Base-by-base conservation (phyloP, 2,888 invertebrate species). In the Zygothrica quintamaculata region DNA sequence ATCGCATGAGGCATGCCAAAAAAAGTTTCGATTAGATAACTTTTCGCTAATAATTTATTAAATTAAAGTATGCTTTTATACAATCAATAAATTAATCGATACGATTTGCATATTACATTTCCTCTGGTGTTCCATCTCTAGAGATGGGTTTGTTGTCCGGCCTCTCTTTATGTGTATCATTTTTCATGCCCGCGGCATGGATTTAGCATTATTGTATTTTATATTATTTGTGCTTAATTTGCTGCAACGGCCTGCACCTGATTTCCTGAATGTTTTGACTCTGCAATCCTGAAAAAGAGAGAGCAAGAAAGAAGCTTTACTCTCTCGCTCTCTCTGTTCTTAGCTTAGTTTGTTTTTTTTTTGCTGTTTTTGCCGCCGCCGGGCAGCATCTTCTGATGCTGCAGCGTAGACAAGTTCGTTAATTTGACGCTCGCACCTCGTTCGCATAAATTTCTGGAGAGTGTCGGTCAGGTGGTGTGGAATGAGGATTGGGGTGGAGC, bases 361-460 rank as follows among this genome's bases (percentile, higher is more conserved):
- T n/a, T n/a, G n/a, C n/a, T n/a, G n/a, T n/a, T n/a, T n/a, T n/a
- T n/a, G n/a, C n/a, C n/a, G 66, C 62, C 67, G 51, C 55, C 56
- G 61, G 68, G 61, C 65, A 56, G 53, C 15, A 34, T 60, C 65
- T 43, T 44, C 42, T 50, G 43, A 39, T 15, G 29, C 33, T 46
- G 34, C 36, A 39, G 25, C 25, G 11, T 60, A 65, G 85, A 87
- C 87, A 89, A 87, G 89, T 88, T 89, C 79, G 88, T 89, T 89
- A 88, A 89, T 89, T 89, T 87, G 84, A 84, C 87, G 84, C 74
- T 82, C 74, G 82, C 84, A 79, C 78, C 79, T 78, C 71, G 65
- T 59, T 73, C 72, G 82, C 82, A 74, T 75, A 75, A 74, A 74
- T 74, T 56, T 76, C 53, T 22, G 18, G 3, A 61, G 57, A 73